A percentile compares a stretch with the other conserved stretches of the same genome.
Evolutionary conservation across 2,113 vertebrate species (phyloP).

Genomic region (Lates calcarifer): DNA sequence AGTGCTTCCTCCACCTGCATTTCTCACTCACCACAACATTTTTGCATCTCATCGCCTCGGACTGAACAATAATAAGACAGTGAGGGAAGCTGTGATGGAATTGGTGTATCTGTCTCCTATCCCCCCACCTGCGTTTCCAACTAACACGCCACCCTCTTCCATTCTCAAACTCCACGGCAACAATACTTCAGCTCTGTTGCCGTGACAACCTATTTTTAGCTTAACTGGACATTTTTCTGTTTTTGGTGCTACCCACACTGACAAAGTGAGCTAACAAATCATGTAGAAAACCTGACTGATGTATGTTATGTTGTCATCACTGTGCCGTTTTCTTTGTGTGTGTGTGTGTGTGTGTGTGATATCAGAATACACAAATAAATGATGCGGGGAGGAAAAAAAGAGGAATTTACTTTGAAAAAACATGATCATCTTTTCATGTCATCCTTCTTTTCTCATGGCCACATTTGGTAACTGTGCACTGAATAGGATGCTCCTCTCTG

Average conservation of each 20-base stretch:
- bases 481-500: not conserved
- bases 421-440: not conserved
- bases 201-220: constrained; percentile 83
- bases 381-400: not conserved
- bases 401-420: not conserved
- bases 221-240: constrained; percentile 58
- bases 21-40: not conserved
- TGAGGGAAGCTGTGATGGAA: constrained; percentile 41
- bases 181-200: constrained; percentile 78
- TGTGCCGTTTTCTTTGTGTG: not conserved
- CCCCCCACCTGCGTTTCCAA: constrained; percentile 52
- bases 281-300: constrained; percentile 38
- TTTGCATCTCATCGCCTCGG: constrained; percentile 23
- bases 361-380: not conserved
- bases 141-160: constrained; percentile 54
- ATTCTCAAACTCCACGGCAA: constrained; percentile 73
- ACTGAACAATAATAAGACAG: constrained; percentile 26
- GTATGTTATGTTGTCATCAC: not conserved
- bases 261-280: constrained; percentile 43
- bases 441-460: not conserved
- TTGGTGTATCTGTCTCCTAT: constrained; percentile 51
- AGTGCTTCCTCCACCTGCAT: constrained; percentile 12
- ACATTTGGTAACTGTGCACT: not conserved
- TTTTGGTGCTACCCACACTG: constrained; percentile 50
- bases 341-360: not conserved